Evolutionary conservation across 37 sponge, comb jelly and placozoan species (phyloP).

Genomic region (Hexactinellida sp.): DNA sequence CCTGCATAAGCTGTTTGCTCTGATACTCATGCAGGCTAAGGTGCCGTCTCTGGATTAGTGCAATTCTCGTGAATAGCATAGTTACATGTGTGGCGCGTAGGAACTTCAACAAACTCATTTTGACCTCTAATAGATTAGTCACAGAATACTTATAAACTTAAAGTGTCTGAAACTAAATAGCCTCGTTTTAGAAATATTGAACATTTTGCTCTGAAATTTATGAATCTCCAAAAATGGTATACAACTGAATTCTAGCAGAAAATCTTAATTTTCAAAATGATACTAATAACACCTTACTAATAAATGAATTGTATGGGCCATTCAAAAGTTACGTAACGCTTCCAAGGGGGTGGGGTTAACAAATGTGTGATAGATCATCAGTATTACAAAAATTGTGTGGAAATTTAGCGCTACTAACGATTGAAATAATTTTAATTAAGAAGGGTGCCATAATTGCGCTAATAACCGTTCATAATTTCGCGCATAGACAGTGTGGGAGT

Average conservation of each 20-base stretch:
- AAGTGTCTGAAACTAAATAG: background rate
- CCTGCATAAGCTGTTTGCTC: conserved; percentile 80
- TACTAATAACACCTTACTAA: no score
- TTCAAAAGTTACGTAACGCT: no score
- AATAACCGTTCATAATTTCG: conserved; percentile 14
- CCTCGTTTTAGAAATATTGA: background rate
- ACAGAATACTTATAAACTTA: background rate
- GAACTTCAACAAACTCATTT: background rate
- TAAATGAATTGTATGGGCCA: no score
- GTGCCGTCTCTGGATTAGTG: conserved; percentile 29
- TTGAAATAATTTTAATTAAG: no score
- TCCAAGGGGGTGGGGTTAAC: no score
- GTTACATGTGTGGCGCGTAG: background rate
- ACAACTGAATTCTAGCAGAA: no score
- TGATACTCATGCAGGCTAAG: conserved; percentile 89
- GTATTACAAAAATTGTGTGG: no score
- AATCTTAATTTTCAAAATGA: no score
- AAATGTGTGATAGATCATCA: no score
- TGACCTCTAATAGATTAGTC: background rate
- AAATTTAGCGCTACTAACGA: no score
- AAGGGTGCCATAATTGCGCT: background rate
- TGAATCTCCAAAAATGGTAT: no score
- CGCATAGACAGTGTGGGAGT: background rate
- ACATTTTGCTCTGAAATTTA: background rate
- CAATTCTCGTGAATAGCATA: background rate